A percentile compares a stretch with the other conserved stretches of the same genome.
phyloP scores from a whole-genome alignment of 2,888 invertebrate species.

The Lasioglossum zephyrum region DNA sequence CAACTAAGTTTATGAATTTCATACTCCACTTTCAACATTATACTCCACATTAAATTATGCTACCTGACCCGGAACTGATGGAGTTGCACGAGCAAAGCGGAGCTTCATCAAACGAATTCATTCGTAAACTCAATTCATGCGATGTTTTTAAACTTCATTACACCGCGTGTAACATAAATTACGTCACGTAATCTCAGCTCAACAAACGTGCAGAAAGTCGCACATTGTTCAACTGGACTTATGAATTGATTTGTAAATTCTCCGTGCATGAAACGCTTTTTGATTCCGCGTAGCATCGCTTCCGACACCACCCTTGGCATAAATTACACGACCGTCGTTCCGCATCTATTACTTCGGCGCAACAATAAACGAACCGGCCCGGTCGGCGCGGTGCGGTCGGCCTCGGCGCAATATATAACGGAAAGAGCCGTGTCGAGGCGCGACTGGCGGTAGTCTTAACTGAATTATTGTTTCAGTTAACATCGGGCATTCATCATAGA shows the following conservation, averaged over 20 bases:
- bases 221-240: neutral
- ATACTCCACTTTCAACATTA: neutral
- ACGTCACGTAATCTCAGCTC: neutral
- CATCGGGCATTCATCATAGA: slow-evolving; percentile 75
- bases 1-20: neutral
- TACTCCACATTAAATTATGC: too few species aligned
- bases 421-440: slow-evolving; percentile 29
- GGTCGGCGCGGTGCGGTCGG: neutral
- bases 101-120: neutral
- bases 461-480: slow-evolving; percentile 78
- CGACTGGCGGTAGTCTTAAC: slow-evolving; percentile 74
- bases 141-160: neutral
- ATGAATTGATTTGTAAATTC: neutral
- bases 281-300: neutral
- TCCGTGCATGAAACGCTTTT: neutral
- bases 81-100: neutral
- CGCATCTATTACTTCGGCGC: slow-evolving; percentile 44
- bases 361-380: slow-evolving; percentile 37
- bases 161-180: neutral
- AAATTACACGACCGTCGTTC: slow-evolving; percentile 11
- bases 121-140: neutral
- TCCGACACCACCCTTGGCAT: neutral
- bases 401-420: slow-evolving; percentile 19
- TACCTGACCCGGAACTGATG: too few species aligned
- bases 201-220: neutral